These are phyloP conservation scores for Lepidotrigona ventralis DNA, from an alignment of 1,140 invertebrate species.

Conservation along the genomic window DNA sequence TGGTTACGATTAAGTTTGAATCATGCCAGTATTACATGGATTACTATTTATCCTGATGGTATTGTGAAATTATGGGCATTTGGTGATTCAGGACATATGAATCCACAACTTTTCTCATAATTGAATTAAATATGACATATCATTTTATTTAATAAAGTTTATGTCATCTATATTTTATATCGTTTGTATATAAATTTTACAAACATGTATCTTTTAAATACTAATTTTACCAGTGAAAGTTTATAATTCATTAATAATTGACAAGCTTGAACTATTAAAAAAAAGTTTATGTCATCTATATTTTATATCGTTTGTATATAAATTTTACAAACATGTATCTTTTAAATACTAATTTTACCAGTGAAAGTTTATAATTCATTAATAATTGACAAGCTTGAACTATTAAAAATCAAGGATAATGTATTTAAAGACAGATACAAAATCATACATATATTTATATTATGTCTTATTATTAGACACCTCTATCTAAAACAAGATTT, in stretches of 20 bases:
- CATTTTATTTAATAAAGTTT: constrained; percentile 19
- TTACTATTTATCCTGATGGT: constrained; percentile 92
- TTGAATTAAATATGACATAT: constrained; percentile 48
- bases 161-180: constrained; percentile 6
- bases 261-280: no score
- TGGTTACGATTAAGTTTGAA: constrained; percentile 96
- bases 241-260: background rate
- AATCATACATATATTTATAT: constrained; percentile 5
- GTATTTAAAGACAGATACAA: background rate
- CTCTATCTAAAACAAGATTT: background rate
- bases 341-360: background rate
- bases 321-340: background rate
- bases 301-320: background rate
- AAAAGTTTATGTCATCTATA: constrained; percentile 2
- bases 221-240: background rate
- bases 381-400: background rate
- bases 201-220: background rate
- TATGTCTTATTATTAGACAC: background rate
- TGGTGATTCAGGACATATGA: constrained; percentile 95
- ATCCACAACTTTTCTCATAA: constrained; percentile 84
- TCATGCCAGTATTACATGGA: constrained; percentile 96
- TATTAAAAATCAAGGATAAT: background rate
- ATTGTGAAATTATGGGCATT: constrained; percentile 89
- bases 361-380: background rate
- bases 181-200: background rate